These are phyloP conservation scores for Cephus pulcher DNA, from an alignment of 2,888 invertebrate species.

Conservation along the genomic window DNA sequence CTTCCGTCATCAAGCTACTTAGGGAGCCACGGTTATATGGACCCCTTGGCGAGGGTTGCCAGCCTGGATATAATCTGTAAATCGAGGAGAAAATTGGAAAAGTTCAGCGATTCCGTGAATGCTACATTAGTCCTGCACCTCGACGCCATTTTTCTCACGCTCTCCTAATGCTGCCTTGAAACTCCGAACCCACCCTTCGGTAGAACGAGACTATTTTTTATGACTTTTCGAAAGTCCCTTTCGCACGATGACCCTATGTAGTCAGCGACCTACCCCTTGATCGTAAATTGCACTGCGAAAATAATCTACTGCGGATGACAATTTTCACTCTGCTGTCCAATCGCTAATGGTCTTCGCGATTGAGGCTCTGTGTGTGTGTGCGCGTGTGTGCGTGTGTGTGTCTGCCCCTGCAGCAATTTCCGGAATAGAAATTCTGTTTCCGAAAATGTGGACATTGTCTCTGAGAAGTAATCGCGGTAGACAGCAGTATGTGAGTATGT, in stretches of 20 bases:
- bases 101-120: slow-evolving; percentile 36
- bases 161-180: neutral
- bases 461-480: neutral
- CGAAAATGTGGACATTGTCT: neutral
- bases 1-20: neutral
- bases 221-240: neutral
- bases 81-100: slow-evolving; percentile 44
- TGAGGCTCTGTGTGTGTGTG: neutral
- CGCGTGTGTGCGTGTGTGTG: neutral
- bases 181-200: neutral
- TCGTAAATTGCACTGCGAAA: neutral
- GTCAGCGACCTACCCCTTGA: neutral
- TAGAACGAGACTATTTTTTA: neutral
- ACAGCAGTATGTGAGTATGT: neutral
- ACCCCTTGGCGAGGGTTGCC: neutral
- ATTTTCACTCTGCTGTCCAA: neutral
- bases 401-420: neutral
- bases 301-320: neutral
- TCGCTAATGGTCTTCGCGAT: neutral
- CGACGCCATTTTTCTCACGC: slow-evolving; percentile 34
- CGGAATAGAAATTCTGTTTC: neutral
- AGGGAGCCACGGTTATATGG: neutral
- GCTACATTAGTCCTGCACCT: slow-evolving; percentile 36
- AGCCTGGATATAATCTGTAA: slow-evolving; percentile 31
- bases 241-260: neutral